These are phyloP conservation scores for Meles meles DNA, from an alignment of 2,113 vertebrate genomes.

Conservation along the genomic window DNA sequence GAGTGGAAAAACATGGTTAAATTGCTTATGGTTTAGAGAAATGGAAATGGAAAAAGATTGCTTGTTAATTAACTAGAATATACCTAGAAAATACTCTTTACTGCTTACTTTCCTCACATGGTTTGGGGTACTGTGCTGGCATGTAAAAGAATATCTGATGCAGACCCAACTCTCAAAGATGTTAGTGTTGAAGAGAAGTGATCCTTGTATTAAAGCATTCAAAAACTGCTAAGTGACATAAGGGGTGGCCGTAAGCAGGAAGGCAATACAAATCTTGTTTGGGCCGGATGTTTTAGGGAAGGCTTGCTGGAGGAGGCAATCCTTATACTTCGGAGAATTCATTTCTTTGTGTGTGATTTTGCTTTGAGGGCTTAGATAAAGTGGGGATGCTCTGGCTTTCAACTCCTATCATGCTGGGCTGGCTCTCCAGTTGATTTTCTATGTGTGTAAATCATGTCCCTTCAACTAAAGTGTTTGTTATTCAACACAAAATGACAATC, in stretches of 20 bases:
- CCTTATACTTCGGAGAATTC: not conserved
- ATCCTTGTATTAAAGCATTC: not conserved
- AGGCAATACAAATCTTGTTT: not conserved
- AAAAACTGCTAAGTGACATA: not conserved
- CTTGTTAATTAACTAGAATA: not conserved
- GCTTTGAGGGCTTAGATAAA: not conserved
- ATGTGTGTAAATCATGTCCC: not conserved
- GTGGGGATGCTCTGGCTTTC: not conserved
- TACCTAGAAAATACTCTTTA: not conserved
- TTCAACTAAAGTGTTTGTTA: not conserved
- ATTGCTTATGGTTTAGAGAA: slow-evolving; percentile 37
- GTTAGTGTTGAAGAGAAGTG: not conserved
- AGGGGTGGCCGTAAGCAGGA: not conserved
- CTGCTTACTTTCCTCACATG: not conserved
- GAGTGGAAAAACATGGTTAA: slow-evolving; percentile 34
- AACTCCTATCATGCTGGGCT: not conserved
- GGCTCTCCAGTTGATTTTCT: not conserved
- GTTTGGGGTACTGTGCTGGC: not conserved
- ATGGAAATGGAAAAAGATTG: slow-evolving; percentile 22
- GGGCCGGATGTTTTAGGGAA: not conserved
- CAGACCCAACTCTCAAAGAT: not conserved
- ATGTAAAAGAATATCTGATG: not conserved
- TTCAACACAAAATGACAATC: not conserved
- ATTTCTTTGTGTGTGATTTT: not conserved
- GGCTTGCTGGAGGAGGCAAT: not conserved